phyloP scores from a whole-genome alignment of 1,140 invertebrate genomes.

The Drosophila bifasciata region DNA sequence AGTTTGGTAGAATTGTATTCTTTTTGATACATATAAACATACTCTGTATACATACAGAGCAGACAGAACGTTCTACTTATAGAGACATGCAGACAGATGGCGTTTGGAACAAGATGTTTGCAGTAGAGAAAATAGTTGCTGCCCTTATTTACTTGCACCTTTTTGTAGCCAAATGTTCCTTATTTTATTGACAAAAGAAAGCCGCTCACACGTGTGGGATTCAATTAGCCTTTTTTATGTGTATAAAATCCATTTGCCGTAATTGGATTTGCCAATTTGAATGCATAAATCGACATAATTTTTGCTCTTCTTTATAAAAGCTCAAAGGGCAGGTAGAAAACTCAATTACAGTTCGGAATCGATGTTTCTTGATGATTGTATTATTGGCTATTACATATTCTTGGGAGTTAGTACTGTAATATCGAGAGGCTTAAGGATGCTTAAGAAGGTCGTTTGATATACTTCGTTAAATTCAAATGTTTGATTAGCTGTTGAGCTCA shows the following conservation, averaged over 20 bases:
- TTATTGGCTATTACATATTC: conserved; percentile 3
- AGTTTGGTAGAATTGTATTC: too few species aligned
- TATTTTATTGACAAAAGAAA: conserved; percentile 10
- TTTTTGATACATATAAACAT: too few species aligned
- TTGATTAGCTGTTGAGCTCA: background rate
- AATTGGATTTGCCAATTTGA: conserved; percentile 31
- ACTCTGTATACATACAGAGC: too few species aligned
- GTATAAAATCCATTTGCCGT: conserved; percentile 27
- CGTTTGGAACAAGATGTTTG: too few species aligned
- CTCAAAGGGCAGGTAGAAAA: conserved; percentile 1
- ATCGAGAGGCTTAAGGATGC: too few species aligned
- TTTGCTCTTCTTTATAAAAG: background rate
- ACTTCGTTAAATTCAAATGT: conserved; percentile 13
- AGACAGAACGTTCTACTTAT: too few species aligned
- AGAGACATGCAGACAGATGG: too few species aligned
- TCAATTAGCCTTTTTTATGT: conserved; percentile 22
- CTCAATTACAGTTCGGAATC: conserved; percentile 22
- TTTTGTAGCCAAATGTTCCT: background rate
- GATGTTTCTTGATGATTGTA: conserved; percentile 8
- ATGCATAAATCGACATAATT: conserved; percentile 18
- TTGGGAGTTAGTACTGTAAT: too few species aligned
- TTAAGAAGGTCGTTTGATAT: background rate
- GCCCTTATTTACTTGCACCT: background rate
- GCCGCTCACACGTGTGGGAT: background rate
- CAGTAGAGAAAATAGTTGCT: too few species aligned